Evolutionary conservation across 2,113 vertebrate species (phyloP), one percentile per base, ranked within the genome.

Genomic region (Chionomys nivalis): DNA sequence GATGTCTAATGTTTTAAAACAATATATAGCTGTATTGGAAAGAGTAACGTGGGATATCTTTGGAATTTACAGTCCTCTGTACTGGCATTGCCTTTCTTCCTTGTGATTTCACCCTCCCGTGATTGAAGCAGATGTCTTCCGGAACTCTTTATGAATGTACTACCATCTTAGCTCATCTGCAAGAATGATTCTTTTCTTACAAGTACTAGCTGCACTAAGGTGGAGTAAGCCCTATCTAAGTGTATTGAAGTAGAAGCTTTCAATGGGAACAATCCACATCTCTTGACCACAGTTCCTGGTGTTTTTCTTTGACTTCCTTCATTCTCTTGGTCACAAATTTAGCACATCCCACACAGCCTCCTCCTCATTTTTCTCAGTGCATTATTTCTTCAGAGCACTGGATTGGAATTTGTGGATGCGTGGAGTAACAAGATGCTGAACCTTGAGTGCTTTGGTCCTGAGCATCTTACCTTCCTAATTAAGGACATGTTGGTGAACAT

Each of bases 1-100:
- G 66, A 68, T 47, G n/a, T 75, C 78, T 85, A 93, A 93, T 79
- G 83, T 95, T 96, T 97, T 93, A 94, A 94, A 88, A 63, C 31
- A 81, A 82, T 91, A 14, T 89, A 73, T 90, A 78, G 36, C 72
- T 92, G 33, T 77, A 70, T 68, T 75, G 68, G 83, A 89, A 90
- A 93, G 14, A 90, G 31, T 2, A 91, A 31, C 81, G 13, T 3
- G 42, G 16, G 0, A 6, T 92, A 85, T 87, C 88, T 79, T 79
- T 85, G 79, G 92, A 91, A 73, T 95, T 91, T 96, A 92, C 13
- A 39, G 16, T n/a, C 61, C 6, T 76, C 9, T 70, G 70, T n/a
- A 33, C 70, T 28, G 33, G 23, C 36, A 86, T 39, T 89, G 52
- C 12, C 44, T 82, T 93, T 94, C 70, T 52, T 96, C n/a, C 16